phyloP scores from a whole-genome alignment of 2,888 invertebrate genomes.

The Apamea anceps region DNA sequence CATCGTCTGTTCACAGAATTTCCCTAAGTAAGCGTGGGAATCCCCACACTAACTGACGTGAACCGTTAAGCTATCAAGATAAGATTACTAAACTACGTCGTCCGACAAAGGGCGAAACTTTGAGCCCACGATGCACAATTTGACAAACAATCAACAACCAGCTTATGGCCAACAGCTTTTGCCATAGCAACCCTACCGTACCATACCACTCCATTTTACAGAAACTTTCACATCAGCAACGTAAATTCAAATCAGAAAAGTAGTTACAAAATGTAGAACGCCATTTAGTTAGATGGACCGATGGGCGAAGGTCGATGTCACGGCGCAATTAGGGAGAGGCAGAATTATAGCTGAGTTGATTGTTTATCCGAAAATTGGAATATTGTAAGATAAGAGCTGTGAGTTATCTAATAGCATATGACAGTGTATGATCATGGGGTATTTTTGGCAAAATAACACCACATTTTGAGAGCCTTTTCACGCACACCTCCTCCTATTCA shows the following conservation, averaged over 20 bases:
- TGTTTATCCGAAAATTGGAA: not conserved
- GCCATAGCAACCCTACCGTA: not conserved
- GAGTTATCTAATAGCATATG: not conserved
- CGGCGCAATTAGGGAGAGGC: not conserved
- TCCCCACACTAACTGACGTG: constrained; percentile 3
- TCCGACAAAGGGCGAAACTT: not conserved
- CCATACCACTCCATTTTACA: not conserved
- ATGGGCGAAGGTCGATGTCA: not conserved
- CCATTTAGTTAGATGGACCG: not conserved
- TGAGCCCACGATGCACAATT: not conserved
- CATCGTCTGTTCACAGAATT: not conserved
- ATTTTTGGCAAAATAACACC: not conserved
- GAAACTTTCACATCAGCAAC: not conserved
- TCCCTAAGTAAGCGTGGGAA: not conserved
- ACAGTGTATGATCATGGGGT: not conserved
- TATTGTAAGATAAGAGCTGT: not conserved
- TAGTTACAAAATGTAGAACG: not conserved
- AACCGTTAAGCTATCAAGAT: constrained; percentile 12
- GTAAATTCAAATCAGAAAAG: not conserved
- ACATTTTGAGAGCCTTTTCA: constrained; percentile 1
- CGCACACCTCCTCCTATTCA: no score
- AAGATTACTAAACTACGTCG: constrained; percentile 2
- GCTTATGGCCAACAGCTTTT: not conserved
- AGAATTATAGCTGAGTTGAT: no score
- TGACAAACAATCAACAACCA: not conserved